Base-by-base conservation (phyloP, 2,797 vertebrate genomes). In the Cichlasoma orientale region DNA sequence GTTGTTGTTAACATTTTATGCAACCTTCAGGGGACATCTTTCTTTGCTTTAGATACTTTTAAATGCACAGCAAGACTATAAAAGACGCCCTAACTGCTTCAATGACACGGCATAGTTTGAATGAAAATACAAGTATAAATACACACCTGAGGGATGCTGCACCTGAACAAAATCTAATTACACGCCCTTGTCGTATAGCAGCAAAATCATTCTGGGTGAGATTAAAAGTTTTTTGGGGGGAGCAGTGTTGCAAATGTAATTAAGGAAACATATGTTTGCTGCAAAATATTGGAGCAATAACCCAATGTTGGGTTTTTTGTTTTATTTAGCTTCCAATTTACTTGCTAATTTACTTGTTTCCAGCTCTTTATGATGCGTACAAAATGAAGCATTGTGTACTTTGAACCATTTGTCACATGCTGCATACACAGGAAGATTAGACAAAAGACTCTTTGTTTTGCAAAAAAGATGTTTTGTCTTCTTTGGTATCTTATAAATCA, bases 1-100 rank as follows among this genome's bases (percentile, higher is more conserved):
- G 69, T 75, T 85, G 72, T 75, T 80, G 71, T 89, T 87, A 88
- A 89, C 82, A 82, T 90, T 89, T 92, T 31, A 86, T 84, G 74
- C 59, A 87, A 86, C 88, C 88, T 90, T 84, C 84, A 82, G 55
- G 71, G 86, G 63, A 77, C 82, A 21, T 75, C 77, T 88, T 79
- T 56, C 50, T 84, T 56, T 54, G 27, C 44, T 23, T 84, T n/a
- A 85, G 74, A 74, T 74, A 44, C 59, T 78, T 83, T 83, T 47
- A 80, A 78, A 88, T 79, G 74, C 78, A 81, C 69, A 78, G 72
- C 25, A 61, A 83, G 33, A 52, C 75, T 75, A 12, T 88, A 33
- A 83, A 88, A 81, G 66, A 70, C 78, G 59, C 56, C 66, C 56
- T 33, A 50, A 86, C 53, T 79, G 50, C 75, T 79, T 69, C 72